Conservation (phyloP, 2,888 invertebrate species). For the Scaptomyza reducta region DNA sequence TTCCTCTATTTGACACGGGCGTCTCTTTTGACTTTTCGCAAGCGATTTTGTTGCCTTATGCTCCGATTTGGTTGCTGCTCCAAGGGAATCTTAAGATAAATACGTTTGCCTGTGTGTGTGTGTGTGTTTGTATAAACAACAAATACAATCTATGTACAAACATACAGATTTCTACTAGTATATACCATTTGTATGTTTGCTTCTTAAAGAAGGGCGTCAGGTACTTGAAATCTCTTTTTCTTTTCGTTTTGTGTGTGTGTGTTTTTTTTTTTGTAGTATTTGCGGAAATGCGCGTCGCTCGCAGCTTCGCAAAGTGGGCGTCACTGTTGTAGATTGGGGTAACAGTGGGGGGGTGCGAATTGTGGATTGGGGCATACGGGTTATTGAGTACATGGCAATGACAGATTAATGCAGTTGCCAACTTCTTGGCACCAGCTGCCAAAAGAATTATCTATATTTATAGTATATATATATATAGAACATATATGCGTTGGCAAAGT, state of each 20-base stretch:
- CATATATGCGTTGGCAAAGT: background rate
- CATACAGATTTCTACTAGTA: slow-evolving; percentile 12
- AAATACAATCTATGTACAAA: slow-evolving; percentile 8
- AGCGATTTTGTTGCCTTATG: slow-evolving; percentile 50
- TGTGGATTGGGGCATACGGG: slow-evolving; percentile 5
- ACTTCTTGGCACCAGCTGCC: background rate
- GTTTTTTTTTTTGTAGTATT: slow-evolving; percentile 35
- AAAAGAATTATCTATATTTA: background rate
- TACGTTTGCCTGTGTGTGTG: slow-evolving; percentile 8
- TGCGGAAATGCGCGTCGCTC: slow-evolving; percentile 66
- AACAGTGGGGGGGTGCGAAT: slow-evolving; percentile 4
- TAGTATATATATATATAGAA: background rate
- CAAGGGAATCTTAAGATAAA: slow-evolving; percentile 56
- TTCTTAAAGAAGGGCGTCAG: slow-evolving; percentile 59
- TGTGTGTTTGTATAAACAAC: background rate
- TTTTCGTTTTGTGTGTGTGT: no score
- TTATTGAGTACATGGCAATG: slow-evolving; percentile 51
- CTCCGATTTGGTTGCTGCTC: slow-evolving; percentile 45
- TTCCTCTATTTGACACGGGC: slow-evolving; percentile 75
- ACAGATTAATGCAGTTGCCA: slow-evolving; percentile 63
- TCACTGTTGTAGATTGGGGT: slow-evolving; percentile 2
- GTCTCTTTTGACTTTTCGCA: slow-evolving; percentile 66
- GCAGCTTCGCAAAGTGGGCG: slow-evolving; percentile 62
- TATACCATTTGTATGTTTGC: slow-evolving; percentile 6
- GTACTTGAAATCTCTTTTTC: slow-evolving; percentile 45